Base-by-base conservation (phyloP, 2,113 vertebrate species). In the Pavo muticus region DNA sequence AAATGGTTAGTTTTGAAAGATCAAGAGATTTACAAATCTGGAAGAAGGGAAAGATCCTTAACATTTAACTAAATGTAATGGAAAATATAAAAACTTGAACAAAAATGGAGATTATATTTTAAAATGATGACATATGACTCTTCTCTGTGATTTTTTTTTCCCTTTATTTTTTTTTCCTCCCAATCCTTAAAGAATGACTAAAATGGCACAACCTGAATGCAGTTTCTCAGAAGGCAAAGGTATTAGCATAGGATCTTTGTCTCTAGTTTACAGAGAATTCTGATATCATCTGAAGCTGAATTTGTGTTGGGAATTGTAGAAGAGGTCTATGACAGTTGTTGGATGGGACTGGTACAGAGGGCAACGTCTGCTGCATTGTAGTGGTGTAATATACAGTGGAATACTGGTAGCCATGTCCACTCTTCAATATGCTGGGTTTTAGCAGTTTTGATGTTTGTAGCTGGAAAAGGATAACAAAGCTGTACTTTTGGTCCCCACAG, bases 1-100 rank as follows among this genome's bases (percentile, higher is more conserved):
- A 83, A 95, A 94, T 86, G 74, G 90, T 80, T 77, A 69, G 52
- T 47, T 87, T 87, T 87, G 72, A 64, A 64, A 96, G 90, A 97
- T 96, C 87, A 96, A 96, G 61, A 97, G 95, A 47, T 68, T 64
- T 87, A 69, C 35, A 48, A 7, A 32, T 74, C 81, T 77, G 75
- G 48, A 85, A 68, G 68, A 83, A 80, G 59, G 76, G 57, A 89
- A 78, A 68, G 82, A 78, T 77, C 47, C 84, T 93, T 93, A 80
- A 84, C 50, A 75, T 86, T 80, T 88, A 87, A 54, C 69, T 92
- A 75, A 90, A 86, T 59, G 48, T 85, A 83, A 85, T 68, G 82
- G 78, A 65, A 71, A 70, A 88, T 59, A 65, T 0, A 69, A 75
- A 96, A 76, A 87, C 75, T 75, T 91, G 77, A 91, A 21, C 60